These are phyloP conservation scores for Ctenopoma multispine DNA, from an alignment of 2,797 vertebrate species.

Conservation along the genomic window DNA sequence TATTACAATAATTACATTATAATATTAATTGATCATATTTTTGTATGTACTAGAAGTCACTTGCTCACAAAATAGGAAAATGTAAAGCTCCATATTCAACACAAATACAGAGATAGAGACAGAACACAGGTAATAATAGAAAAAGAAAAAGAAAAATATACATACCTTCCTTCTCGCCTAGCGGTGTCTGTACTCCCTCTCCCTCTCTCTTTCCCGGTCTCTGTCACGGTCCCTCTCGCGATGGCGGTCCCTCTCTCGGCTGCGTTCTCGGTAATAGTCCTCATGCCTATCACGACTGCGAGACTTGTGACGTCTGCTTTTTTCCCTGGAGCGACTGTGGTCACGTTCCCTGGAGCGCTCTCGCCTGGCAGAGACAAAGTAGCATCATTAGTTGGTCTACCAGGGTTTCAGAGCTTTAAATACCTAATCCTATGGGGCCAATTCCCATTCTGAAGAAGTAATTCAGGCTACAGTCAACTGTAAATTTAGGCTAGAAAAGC, in stretches of 20 bases:
- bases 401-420: slow-evolving; percentile 1
- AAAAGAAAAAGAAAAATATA: slow-evolving; percentile 9
- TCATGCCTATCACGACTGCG: slow-evolving; percentile 98
- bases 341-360: slow-evolving; percentile 98
- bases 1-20: too few relatives aligned
- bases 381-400: neutral
- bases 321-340: slow-evolving; percentile 98
- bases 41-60: neutral
- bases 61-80: slow-evolving; percentile 5
- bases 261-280: slow-evolving; percentile 97
- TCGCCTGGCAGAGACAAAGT: slow-evolving; percentile 81
- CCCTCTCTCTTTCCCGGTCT: slow-evolving; percentile 94
- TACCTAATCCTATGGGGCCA: neutral
- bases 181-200: slow-evolving; percentile 96
- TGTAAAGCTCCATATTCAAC: slow-evolving; percentile 26
- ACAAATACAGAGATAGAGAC: slow-evolving; percentile 16
- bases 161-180: slow-evolving; percentile 78
- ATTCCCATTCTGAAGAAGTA: slow-evolving; percentile 6
- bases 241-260: slow-evolving; percentile 95
- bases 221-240: slow-evolving; percentile 95
- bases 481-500: neutral
- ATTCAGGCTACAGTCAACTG: slow-evolving; percentile 10
- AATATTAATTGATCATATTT: neutral
- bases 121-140: neutral
- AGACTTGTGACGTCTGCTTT: slow-evolving; percentile 97